phyloP scores from a whole-genome alignment of 1,140 invertebrate genomes.

The Maniola jurtina region DNA sequence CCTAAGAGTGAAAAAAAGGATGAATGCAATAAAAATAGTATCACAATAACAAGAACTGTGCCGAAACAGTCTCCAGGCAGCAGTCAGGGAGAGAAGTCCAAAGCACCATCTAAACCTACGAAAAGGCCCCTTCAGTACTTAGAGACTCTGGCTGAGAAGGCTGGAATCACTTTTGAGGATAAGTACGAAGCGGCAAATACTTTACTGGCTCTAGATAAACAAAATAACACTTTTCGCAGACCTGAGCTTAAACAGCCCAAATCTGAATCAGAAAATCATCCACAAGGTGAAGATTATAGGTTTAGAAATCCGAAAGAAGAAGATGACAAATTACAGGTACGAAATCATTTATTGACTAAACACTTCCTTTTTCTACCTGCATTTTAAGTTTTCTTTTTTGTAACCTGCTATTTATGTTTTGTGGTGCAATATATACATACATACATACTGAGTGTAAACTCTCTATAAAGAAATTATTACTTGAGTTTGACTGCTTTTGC shows the following conservation, averaged over 20 bases:
- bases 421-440: too few relatives aligned
- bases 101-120: conserved; percentile 46
- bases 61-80: conserved; percentile 59
- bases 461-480: too few relatives aligned
- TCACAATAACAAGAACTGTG: conserved; percentile 68
- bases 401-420: too few relatives aligned
- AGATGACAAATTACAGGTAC: conserved; percentile 70
- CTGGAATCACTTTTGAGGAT: conserved; percentile 83
- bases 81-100: conserved; percentile 51
- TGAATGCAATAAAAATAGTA: conserved; percentile 67
- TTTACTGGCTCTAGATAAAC: conserved; percentile 78
- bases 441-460: too few relatives aligned
- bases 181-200: conserved; percentile 83
- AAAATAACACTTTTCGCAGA: conserved; percentile 61
- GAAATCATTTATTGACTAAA: background rate
- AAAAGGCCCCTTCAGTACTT: conserved; percentile 82
- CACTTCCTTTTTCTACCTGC: too few relatives aligned
- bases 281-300: conserved; percentile 58
- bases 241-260: conserved; percentile 66
- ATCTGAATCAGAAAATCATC: conserved; percentile 55
- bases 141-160: conserved; percentile 83
- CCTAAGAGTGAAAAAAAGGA: conserved; percentile 72
- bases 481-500: too few relatives aligned
- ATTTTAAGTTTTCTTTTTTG: too few relatives aligned
- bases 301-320: conserved; percentile 71